Percentiles rank a stretch among this genome's conserved stretches.
phyloP scores from a whole-genome alignment of 2,797 vertebrate species.

The Ctenochaetus hawaiiensis region DNA sequence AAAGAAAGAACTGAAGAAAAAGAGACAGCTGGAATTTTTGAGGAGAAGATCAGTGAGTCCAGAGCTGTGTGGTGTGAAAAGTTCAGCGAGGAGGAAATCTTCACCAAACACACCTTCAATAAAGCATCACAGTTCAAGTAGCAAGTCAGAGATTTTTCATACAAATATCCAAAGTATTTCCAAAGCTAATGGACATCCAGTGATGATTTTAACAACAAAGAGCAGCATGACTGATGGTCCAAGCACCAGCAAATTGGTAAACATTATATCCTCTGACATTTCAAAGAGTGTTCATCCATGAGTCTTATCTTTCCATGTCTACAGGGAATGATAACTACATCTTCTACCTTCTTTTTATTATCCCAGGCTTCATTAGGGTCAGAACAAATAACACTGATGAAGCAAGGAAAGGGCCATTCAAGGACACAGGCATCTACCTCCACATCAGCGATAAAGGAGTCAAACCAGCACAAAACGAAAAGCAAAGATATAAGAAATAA shows the following conservation, averaged over 20 bases:
- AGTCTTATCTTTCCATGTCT: neutral
- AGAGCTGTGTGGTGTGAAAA: constrained; percentile 29
- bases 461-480: constrained; percentile 39
- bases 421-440: constrained; percentile 49
- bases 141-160: constrained; percentile 36
- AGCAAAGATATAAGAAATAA: constrained; percentile 40
- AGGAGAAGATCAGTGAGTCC: constrained; percentile 81
- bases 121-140: constrained; percentile 20
- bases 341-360: constrained; percentile 17
- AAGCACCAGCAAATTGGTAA: constrained; percentile 78
- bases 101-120: constrained; percentile 27
- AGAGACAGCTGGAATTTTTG: constrained; percentile 84
- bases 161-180: constrained; percentile 33
- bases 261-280: neutral
- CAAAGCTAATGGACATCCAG: constrained; percentile 56
- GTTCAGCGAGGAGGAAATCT: constrained; percentile 27
- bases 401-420: constrained; percentile 38
- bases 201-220: constrained; percentile 51
- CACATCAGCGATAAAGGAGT: constrained; percentile 20
- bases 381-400: constrained; percentile 45
- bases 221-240: constrained; percentile 53
- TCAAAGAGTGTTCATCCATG: no score
- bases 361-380: constrained; percentile 63
- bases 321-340: neutral
- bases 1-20: constrained; percentile 80